Evolutionary conservation across 2,888 invertebrate genomes (phyloP).

Genomic region (Panopea generosa): DNA sequence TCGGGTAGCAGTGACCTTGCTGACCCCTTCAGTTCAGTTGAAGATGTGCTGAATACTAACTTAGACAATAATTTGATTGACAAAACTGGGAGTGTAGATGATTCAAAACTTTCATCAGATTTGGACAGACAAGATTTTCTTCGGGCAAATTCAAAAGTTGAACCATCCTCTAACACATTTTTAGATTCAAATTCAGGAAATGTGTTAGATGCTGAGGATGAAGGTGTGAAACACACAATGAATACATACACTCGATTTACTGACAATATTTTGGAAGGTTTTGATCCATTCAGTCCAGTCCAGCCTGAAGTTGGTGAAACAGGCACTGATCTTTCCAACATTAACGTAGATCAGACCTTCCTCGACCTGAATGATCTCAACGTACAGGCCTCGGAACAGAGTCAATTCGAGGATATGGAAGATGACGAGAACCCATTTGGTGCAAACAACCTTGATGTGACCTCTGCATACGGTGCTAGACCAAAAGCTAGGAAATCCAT

Average conservation of each 20-base stretch:
- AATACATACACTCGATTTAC: background rate
- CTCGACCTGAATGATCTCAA: slow-evolving; percentile 7
- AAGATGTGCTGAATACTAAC: slow-evolving; percentile 5
- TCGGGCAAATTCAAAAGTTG: background rate
- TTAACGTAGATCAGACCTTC: background rate
- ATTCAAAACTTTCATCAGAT: background rate
- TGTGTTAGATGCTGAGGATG: background rate
- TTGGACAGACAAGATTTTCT: background rate
- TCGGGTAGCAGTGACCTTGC: slow-evolving; percentile 53
- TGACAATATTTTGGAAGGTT: background rate
- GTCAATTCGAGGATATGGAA: slow-evolving; percentile 22
- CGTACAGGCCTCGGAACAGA: slow-evolving; percentile 5
- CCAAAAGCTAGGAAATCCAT: slow-evolving; percentile 49
- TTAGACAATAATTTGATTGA: background rate
- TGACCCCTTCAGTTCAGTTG: slow-evolving; percentile 44
- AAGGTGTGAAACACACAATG: background rate
- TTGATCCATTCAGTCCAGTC: slow-evolving; percentile 42
- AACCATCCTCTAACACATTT: no score
- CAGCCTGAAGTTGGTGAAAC: background rate
- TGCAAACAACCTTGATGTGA: slow-evolving; percentile 16
- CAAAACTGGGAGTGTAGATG: background rate
- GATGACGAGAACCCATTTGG: slow-evolving; percentile 11
- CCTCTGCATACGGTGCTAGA: slow-evolving; percentile 5
- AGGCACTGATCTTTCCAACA: background rate
- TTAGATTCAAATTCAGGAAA: background rate